Evolutionary conservation across 1,140 invertebrate genomes (phyloP).

Genomic region (Formica selysi): DNA sequence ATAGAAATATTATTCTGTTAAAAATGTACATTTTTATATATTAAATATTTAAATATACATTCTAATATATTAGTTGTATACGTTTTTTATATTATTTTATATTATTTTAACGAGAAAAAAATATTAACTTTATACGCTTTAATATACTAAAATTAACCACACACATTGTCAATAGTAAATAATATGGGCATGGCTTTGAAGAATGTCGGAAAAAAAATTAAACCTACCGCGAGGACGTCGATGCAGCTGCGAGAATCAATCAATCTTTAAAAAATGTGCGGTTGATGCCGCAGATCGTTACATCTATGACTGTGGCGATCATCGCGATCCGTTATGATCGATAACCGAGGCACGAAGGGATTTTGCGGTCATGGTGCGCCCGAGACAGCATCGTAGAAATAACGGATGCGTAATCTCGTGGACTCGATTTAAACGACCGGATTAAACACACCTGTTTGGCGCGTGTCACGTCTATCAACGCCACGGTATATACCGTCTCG

Average conservation of each 20-base stretch:
- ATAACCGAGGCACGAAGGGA: constrained; percentile 25
- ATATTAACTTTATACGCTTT: not conserved
- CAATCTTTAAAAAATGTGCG: not conserved
- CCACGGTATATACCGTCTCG: not conserved
- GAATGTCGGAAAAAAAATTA: not conserved
- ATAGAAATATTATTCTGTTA: too few relatives aligned
- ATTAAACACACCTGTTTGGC: constrained; percentile 59
- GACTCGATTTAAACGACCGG: constrained; percentile 29
- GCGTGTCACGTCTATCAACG: constrained; percentile 53
- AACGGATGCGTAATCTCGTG: constrained; percentile 35
- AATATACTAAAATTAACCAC: too few relatives aligned
- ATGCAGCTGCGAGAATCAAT: not conserved
- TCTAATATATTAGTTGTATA: not conserved
- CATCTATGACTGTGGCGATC: not conserved
- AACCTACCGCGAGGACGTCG: not conserved
- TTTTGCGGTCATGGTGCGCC: constrained; percentile 20
- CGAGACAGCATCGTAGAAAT: constrained; percentile 17
- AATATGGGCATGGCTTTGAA: not conserved
- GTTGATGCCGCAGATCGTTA: not conserved
- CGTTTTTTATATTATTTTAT: not conserved
- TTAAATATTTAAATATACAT: too few relatives aligned
- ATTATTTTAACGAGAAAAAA: not conserved
- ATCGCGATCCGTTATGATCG: constrained; percentile 11
- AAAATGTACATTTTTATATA: too few relatives aligned
- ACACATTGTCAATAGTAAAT: too few relatives aligned